phyloP scores from a whole-genome alignment of 2,888 invertebrate species.

The Drosophila melanocephala region DNA sequence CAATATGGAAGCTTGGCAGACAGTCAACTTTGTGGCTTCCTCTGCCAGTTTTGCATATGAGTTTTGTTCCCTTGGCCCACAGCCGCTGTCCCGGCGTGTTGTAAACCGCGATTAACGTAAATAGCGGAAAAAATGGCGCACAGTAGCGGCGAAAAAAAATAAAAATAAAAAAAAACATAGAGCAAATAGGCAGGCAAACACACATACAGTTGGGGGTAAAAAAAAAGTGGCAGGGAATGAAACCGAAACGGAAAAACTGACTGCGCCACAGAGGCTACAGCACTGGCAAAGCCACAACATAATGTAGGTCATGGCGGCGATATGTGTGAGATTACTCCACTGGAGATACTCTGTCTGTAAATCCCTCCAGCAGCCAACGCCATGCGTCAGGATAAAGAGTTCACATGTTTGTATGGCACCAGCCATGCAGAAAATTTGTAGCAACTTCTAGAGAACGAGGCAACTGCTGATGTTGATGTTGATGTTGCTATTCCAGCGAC shows the following conservation, averaged over 20 bases:
- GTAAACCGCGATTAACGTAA: conserved; percentile 79
- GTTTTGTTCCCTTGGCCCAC: conserved; percentile 32
- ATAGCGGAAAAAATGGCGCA: conserved; percentile 65
- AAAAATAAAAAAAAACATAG: conserved; percentile 35
- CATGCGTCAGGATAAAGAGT: conserved; percentile 34
- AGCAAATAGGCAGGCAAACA: conserved; percentile 39
- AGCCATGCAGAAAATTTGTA: conserved; percentile 60
- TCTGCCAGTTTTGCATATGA: conserved; percentile 61
- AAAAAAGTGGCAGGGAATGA: conserved; percentile 26
- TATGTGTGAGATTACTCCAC: conserved; percentile 43
- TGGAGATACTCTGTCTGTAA: conserved; percentile 24
- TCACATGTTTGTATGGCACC: conserved; percentile 44
- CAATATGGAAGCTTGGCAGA: conserved; percentile 35
- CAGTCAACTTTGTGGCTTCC: conserved; percentile 40
- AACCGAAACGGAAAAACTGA: conserved; percentile 26
- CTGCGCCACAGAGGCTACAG: conserved; percentile 16
- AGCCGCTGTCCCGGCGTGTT: conserved; percentile 57
- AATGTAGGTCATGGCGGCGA: conserved; percentile 77
- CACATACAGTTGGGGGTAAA: conserved; percentile 15
- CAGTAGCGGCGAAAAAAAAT: conserved; percentile 41
- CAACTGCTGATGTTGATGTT: conserved; percentile 39
- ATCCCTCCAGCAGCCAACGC: conserved; percentile 10
- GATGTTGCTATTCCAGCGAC: conserved; percentile 16
- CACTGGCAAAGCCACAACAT: conserved; percentile 33
- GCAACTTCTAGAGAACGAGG: conserved; percentile 50